Evolutionary conservation across 2,797 vertebrate genomes (phyloP).

Genomic region (Acrossocheilus fasciatus): DNA sequence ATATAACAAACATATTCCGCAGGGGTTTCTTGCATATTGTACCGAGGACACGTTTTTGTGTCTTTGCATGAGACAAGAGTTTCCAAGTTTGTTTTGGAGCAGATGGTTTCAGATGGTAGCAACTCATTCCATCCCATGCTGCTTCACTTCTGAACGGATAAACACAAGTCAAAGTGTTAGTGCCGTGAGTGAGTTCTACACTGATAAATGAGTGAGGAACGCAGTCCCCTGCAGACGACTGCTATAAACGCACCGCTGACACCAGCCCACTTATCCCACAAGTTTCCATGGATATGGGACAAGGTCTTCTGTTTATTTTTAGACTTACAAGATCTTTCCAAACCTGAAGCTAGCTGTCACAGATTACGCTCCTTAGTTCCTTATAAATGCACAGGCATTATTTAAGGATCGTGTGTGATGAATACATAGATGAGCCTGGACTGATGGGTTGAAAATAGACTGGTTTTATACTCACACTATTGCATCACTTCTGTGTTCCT

Average conservation of each 20-base stretch:
- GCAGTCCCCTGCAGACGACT: not conserved
- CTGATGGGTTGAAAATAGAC: constrained; percentile 21
- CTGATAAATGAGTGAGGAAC: constrained; percentile 47
- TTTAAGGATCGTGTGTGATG: not conserved
- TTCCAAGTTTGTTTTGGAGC: constrained; percentile 32
- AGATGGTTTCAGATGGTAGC: constrained; percentile 16
- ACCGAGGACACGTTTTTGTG: not conserved
- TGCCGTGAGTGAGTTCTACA: constrained; percentile 9
- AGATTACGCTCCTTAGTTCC: not conserved
- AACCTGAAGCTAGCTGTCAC: constrained; percentile 38
- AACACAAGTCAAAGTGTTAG: constrained; percentile 66
- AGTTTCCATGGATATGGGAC: constrained; percentile 68
- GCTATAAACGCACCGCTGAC: constrained; percentile 61
- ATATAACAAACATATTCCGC: not conserved
- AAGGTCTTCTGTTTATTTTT: constrained; percentile 69
- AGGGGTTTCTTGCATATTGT: not conserved
- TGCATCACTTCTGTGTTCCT: constrained; percentile 12
- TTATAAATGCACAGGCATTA: not conserved
- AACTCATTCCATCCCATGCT: not conserved
- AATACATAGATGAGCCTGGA: not conserved
- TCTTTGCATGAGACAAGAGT: constrained; percentile 7
- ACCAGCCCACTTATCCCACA: constrained; percentile 60
- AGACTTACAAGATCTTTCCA: constrained; percentile 24
- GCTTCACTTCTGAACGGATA: constrained; percentile 58
- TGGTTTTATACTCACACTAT: not conserved